These are phyloP conservation scores for Sarcophaga subvicina DNA, from an alignment of 2,888 invertebrate species.

Conservation along the genomic window DNA sequence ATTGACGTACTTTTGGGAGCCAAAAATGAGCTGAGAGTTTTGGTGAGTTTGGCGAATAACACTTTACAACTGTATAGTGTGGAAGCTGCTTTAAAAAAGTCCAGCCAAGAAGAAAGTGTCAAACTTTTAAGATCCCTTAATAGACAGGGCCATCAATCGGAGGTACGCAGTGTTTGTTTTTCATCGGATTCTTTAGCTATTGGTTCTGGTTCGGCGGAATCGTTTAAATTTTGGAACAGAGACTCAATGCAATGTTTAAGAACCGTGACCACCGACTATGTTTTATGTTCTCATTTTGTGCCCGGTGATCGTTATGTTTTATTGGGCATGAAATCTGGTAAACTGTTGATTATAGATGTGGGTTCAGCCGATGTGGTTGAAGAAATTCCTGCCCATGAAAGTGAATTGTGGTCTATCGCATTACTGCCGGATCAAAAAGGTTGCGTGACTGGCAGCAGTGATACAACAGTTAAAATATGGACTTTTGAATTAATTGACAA, in stretches of 20 bases:
- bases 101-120: conserved; percentile 78
- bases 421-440: conserved; percentile 92
- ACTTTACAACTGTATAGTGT: conserved; percentile 87
- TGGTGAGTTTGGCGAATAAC: conserved; percentile 88
- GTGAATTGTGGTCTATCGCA: conserved; percentile 90
- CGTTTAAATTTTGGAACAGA: conserved; percentile 96
- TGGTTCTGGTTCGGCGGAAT: conserved; percentile 92
- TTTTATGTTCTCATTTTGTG: conserved; percentile 88
- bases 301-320: conserved; percentile 95
- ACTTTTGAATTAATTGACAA: conserved; percentile 92
- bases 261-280: conserved; percentile 86
- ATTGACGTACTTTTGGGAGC: conserved; percentile 87
- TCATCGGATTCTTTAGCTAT: conserved; percentile 95
- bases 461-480: conserved; percentile 96
- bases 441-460: conserved; percentile 92
- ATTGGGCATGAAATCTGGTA: conserved; percentile 92
- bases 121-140: conserved; percentile 85
- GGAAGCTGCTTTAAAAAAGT: conserved; percentile 80
- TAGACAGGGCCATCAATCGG: conserved; percentile 93
- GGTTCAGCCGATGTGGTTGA: conserved; percentile 91
- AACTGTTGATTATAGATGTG: conserved; percentile 91
- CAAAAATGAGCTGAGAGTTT: conserved; percentile 87
- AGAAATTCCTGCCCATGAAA: conserved; percentile 90
- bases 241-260: conserved; percentile 87
- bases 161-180: conserved; percentile 93